Conservation (phyloP, 2,113 vertebrate genomes). For the Illadopsis cleaveri region DNA sequence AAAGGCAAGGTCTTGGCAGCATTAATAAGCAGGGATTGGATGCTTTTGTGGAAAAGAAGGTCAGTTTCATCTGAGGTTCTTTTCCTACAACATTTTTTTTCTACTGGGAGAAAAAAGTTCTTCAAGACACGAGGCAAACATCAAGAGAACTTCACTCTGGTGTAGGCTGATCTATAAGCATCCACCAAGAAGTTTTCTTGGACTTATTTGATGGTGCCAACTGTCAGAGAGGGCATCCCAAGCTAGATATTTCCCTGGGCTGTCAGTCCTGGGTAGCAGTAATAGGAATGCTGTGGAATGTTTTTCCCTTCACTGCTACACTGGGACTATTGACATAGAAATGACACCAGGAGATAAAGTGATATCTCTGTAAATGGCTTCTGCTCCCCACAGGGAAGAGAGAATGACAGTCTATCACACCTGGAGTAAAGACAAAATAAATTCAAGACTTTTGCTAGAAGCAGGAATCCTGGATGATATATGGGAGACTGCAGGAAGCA, state of each 20-base stretch:
- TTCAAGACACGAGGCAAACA: neutral
- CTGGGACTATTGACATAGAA: neutral
- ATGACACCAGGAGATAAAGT: neutral
- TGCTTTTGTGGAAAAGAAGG: neutral
- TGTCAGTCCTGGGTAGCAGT: neutral
- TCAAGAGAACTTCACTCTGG: neutral
- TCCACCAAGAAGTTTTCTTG: neutral
- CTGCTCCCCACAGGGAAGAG: neutral
- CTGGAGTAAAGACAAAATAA: neutral
- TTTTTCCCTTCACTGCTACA: neutral
- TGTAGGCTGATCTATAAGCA: neutral
- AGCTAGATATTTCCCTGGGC: neutral
- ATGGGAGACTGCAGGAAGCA: neutral
- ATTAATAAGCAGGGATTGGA: neutral
- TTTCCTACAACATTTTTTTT: neutral
- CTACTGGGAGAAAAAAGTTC: neutral
- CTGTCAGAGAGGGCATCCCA: neutral
- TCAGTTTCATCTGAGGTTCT: neutral
- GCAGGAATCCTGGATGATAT: neutral
- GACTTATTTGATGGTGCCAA: neutral
- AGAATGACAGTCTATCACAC: neutral
- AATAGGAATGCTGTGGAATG: neutral
- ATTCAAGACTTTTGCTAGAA: neutral
- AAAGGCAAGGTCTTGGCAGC: neutral
- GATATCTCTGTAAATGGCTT: neutral